Base-by-base conservation (phyloP, 30 jellyfish, hydroid and myxozoan species). In the Aurelia sp. region DNA sequence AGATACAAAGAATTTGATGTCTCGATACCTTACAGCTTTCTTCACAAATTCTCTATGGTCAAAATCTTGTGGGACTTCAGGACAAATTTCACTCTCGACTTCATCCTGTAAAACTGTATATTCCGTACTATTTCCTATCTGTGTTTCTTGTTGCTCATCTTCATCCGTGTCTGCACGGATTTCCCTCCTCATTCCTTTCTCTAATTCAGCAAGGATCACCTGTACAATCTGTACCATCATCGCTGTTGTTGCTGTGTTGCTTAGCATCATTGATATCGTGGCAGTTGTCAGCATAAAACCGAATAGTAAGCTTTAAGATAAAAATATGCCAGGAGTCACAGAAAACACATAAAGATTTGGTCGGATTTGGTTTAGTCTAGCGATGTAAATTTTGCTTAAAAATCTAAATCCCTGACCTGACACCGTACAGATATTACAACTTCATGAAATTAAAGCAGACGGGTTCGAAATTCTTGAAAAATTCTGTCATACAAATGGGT, bases 211-310 rank as follows among this genome's bases (percentile, higher is more conserved):
- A 13, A 91, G 82, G 41, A 91, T 76, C n/a, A 92, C 95, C 57
- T 91, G 80, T 4, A 79, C 94, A 20, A 91, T 91, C 76, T 96
- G 96, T 0, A 84, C 86, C 96, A 92, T 86, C 97, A 92, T 73
- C 4, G 97, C 98, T 21, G 98, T 74, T 18, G 98, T 92, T 41
- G 98, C 98, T 59, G 98, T 92, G 55, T 92, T 86, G 44, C 96
- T 92, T 4, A 92, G 70, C 80, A 92, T 74, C 98, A 92, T 86
- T 2, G 98, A 92, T 23, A 92, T 86, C 6, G 73, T 78, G 18
- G 97, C 98, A 21, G 98, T 92, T 13, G 90, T 71, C 52, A 86
- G 63, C 97, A 92, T 92, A 71, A 92, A 92, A 47, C 96, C 97
- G 70, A 91, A 73, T 51, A 91, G 9, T 11, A 91, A 79, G 62